Evolutionary conservation across 2,113 vertebrate species (phyloP).

Genomic region (Lutjanus erythropterus): DNA sequence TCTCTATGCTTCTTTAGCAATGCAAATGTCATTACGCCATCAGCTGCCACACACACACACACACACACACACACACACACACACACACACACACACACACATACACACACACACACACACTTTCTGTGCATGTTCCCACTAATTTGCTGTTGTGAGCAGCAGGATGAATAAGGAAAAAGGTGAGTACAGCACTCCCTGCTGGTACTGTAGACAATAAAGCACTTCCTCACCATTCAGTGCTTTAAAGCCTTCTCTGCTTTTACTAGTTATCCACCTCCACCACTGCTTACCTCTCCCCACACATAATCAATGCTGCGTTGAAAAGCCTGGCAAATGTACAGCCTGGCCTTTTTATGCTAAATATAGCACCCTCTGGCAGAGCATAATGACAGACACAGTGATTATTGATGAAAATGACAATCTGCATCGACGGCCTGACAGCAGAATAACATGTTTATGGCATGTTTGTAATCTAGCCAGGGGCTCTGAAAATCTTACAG

Average conservation of each 20-base stretch:
- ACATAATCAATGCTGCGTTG: conserved; percentile 2
- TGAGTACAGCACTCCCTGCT: conserved; percentile 36
- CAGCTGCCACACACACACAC: not conserved
- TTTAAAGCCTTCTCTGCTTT: conserved; percentile 3
- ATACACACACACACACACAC: conserved; percentile 20
- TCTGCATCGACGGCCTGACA: not conserved
- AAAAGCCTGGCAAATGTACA: not conserved
- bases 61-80: conserved; percentile 19
- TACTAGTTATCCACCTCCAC: not conserved
- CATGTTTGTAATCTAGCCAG: not conserved
- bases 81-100: not conserved
- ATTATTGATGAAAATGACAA: not conserved
- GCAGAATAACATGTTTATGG: not conserved
- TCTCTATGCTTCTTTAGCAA: not conserved
- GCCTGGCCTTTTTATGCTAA: not conserved
- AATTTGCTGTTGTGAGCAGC: not conserved
- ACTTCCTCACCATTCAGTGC: conserved; percentile 1
- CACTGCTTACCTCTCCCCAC: not conserved
- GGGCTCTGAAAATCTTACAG: not conserved
- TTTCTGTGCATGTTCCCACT: not conserved
- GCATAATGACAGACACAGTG: not conserved
- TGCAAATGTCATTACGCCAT: not conserved
- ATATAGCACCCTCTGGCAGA: not conserved
- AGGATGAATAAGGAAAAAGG: not conserved
- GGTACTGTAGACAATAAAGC: conserved; percentile 5